Evolutionary conservation across 2,113 vertebrate species (phyloP).

Genomic region (Cettia cetti): DNA sequence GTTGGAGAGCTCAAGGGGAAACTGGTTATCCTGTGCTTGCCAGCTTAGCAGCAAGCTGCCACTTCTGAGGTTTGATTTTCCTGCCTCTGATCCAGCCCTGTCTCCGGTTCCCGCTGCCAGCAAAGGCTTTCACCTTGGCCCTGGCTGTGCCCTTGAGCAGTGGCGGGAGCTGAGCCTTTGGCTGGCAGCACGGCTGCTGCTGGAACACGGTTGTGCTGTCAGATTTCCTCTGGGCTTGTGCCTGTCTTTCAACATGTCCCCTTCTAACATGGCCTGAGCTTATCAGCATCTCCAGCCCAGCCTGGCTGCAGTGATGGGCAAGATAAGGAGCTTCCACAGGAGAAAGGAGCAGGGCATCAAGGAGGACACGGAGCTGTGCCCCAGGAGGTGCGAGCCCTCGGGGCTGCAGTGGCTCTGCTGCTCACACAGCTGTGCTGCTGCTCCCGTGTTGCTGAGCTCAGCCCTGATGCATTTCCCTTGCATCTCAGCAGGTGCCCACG

Average conservation of each 20-base stretch:
- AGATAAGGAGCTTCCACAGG: neutral
- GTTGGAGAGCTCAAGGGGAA: neutral
- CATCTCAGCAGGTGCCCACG: neutral
- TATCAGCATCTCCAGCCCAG: neutral
- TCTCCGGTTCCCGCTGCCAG: neutral
- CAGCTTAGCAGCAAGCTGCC: neutral
- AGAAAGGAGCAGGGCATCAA: neutral
- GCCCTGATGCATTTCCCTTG: neutral
- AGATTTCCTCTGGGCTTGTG: neutral
- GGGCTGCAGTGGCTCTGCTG: neutral
- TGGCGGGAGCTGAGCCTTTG: neutral
- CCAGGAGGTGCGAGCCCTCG: neutral
- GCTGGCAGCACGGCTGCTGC: neutral
- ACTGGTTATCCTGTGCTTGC: neutral
- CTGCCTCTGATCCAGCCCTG: neutral
- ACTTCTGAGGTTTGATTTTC: neutral
- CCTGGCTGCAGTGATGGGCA: neutral
- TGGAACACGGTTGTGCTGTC: neutral
- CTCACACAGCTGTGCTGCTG: neutral
- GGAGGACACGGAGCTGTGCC: fast-evolving
- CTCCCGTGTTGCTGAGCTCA: neutral
- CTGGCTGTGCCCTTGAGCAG: neutral
- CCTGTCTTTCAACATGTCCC: neutral
- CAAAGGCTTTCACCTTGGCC: neutral
- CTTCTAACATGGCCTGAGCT: neutral